These are phyloP conservation scores for Heliconius sara DNA, from an alignment of 2,888 invertebrate genomes.

Conservation along the genomic window DNA sequence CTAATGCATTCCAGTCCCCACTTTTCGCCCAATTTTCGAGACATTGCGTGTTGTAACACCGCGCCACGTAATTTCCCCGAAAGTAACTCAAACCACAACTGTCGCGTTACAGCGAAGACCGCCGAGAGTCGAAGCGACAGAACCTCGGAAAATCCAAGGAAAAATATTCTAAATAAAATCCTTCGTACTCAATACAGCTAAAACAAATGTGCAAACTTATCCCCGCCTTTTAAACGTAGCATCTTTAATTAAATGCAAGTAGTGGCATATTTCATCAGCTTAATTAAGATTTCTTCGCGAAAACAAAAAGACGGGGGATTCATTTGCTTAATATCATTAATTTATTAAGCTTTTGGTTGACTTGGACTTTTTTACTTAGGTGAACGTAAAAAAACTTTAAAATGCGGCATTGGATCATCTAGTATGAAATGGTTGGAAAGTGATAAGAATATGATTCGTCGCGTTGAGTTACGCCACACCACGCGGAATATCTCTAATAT, in stretches of 20 bases:
- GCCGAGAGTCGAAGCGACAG: too few species aligned
- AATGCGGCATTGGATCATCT: background rate
- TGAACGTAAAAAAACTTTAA: background rate
- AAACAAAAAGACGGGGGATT: slow-evolving; percentile 45
- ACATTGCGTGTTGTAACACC: background rate
- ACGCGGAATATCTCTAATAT: too few species aligned
- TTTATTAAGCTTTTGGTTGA: slow-evolving; percentile 43
- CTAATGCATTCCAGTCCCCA: background rate
- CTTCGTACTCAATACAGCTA: background rate
- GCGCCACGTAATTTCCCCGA: background rate
- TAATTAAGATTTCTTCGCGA: slow-evolving; percentile 52
- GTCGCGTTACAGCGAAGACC: background rate
- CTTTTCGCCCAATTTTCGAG: background rate
- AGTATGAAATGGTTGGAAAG: too few species aligned
- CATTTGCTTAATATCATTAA: slow-evolving; percentile 50
- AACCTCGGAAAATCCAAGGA: background rate
- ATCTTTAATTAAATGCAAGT: slow-evolving; percentile 37
- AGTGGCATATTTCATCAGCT: slow-evolving; percentile 48
- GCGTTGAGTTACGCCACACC: too few species aligned
- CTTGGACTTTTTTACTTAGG: background rate
- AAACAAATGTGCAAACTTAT: slow-evolving; percentile 18
- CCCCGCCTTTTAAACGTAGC: slow-evolving; percentile 3
- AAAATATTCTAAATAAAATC: background rate
- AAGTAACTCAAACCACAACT: background rate
- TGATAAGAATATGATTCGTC: too few species aligned